Base-by-base conservation (phyloP, 2,797 vertebrate species). In the Hydrocynus forskahlii region DNA sequence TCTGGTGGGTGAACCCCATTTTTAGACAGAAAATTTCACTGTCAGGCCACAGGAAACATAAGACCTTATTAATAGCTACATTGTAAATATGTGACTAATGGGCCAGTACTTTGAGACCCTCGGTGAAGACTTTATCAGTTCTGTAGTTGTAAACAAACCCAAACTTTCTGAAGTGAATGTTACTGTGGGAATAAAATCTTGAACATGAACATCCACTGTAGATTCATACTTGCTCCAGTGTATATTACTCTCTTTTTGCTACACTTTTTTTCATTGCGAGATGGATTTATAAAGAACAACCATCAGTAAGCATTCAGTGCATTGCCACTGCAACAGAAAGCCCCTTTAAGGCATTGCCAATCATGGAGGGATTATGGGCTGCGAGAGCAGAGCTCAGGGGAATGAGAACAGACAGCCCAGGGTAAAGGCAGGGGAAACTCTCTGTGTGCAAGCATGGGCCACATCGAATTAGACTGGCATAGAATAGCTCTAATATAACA, bases 311-410 rank as follows among this genome's bases (percentile, higher is more conserved):
- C 54, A 74, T 74, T 57, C 71, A 57, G 29, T 2, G 6, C 69
- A 54, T 35, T 50, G 71, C 23, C 17, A 13, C 52, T 60, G 10
- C 54, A 60, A 25, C 63, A 81, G 72, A 29, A 69, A 60, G 52
- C 38, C n/a, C n/a, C 55, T 75, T 59, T 59, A 75, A 75, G 72
- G 55, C 35, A 54, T 75, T 75, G 72, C 72, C 72, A 75, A 75
- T 75, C 72, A 60, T 23, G 35, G 38, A 45, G 38, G 55, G 72
- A 75, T 75, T 75, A 75, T 35, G 55, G 55, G 72, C 38, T 40
- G n/a, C 59, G 71, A 74, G 43, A 59, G 7, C 62, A 54, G 12
- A 48, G 45, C 66, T 81, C 6, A 57, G 38, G 23, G 67, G 21
- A 74, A 67, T 25, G 19, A 52, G 43, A 72, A 72, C 7, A 62